Percentiles rank a stretch among this genome's conserved stretches.
phyloP scores from a whole-genome alignment of 1,140 invertebrate genomes.

The Anoplophora glabripennis region DNA sequence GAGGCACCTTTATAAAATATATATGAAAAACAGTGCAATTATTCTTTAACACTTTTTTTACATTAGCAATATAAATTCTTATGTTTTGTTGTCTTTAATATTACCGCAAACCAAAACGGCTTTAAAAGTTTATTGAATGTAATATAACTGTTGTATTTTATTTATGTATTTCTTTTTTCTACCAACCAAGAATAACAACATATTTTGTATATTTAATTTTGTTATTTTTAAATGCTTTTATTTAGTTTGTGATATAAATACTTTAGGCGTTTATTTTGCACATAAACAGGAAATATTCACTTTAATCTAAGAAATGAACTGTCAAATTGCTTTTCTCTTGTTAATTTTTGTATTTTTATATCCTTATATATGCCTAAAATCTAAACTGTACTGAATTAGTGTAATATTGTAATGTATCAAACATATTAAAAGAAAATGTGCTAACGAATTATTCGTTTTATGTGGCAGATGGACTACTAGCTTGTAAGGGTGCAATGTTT shows the following conservation, averaged over 20 bases:
- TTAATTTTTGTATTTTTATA: too few relatives aligned
- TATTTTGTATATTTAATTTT: slow-evolving; percentile 14
- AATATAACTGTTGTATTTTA: background rate
- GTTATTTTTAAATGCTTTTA: slow-evolving; percentile 10
- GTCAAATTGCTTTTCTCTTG: too few relatives aligned
- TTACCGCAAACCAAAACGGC: too few relatives aligned
- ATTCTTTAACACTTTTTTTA: background rate
- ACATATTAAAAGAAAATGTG: background rate
- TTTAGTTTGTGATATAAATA: slow-evolving; percentile 19
- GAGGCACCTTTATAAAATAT: background rate
- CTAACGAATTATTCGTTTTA: slow-evolving; percentile 10
- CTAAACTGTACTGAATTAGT: too few relatives aligned
- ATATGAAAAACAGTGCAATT: background rate
- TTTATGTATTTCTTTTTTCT: slow-evolving; percentile 18
- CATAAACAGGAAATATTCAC: too few relatives aligned
- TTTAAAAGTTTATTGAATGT: background rate
- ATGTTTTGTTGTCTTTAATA: too few relatives aligned
- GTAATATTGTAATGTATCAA: too few relatives aligned
- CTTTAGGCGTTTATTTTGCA: too few relatives aligned
- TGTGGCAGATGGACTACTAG: slow-evolving; percentile 12
- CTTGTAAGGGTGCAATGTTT: slow-evolving; percentile 16
- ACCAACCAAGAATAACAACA: slow-evolving; percentile 27
- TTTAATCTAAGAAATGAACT: too few relatives aligned
- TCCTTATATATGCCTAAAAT: too few relatives aligned
- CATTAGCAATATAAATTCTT: background rate